These are phyloP conservation scores for Lasioglossum leucozonium DNA, from an alignment of 2,888 invertebrate genomes.

Conservation along the genomic window DNA sequence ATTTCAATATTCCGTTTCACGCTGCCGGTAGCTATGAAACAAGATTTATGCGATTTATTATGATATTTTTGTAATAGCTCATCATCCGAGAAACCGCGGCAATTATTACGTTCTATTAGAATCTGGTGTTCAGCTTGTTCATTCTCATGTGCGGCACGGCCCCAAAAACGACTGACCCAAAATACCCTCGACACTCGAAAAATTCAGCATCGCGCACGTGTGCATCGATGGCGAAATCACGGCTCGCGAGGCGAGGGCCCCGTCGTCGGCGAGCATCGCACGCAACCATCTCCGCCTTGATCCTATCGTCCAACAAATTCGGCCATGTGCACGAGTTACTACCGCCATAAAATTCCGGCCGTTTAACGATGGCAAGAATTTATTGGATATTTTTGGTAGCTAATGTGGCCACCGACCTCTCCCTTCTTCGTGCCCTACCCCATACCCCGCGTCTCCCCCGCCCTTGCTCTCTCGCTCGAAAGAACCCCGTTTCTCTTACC, in stretches of 20 bases:
- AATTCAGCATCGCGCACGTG: neutral
- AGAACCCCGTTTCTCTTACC: neutral
- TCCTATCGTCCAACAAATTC: conserved; percentile 73
- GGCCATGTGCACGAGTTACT: conserved; percentile 73
- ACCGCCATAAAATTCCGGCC: conserved; percentile 73
- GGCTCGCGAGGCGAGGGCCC: neutral
- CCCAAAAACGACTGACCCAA: neutral
- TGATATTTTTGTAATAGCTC: neutral
- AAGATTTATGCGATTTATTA: conserved; percentile 30
- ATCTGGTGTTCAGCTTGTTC: no score
- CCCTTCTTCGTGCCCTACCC: conserved; percentile 13
- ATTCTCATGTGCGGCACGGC: no score
- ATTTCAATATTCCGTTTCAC: conserved; percentile 19
- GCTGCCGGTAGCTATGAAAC: conserved; percentile 16
- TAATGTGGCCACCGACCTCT: conserved; percentile 74
- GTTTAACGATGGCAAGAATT: conserved; percentile 81
- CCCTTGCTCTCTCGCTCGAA: neutral
- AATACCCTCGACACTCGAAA: neutral
- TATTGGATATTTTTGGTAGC: conserved; percentile 78
- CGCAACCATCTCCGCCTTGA: conserved; percentile 53
- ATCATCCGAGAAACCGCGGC: neutral
- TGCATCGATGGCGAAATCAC: conserved; percentile 39
- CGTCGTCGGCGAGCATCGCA: conserved; percentile 25
- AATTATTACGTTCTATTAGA: conserved; percentile 5
- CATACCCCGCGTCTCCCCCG: neutral